Conservation (phyloP, 1,140 invertebrate genomes). For the Ips typographus region DNA sequence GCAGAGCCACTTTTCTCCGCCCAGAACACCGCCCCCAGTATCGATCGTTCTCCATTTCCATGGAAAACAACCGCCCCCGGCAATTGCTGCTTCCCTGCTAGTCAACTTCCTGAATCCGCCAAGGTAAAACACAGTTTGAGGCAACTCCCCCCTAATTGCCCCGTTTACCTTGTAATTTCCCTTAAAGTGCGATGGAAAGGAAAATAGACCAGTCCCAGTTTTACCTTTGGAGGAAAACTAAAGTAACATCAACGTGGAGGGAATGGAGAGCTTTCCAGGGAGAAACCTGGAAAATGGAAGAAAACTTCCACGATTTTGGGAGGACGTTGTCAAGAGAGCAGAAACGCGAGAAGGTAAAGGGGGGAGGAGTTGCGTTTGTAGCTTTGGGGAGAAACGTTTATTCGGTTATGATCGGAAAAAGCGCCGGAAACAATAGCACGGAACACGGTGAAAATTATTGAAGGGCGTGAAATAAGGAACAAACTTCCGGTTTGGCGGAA, state of each 20-base stretch:
- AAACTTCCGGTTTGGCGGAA: slow-evolving; percentile 37
- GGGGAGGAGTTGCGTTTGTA: background rate
- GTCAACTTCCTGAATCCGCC: slow-evolving; percentile 31
- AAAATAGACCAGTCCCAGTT: too few relatives aligned
- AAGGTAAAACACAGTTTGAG: slow-evolving; percentile 26
- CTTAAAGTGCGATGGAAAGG: too few relatives aligned
- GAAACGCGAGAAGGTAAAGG: slow-evolving; percentile 17
- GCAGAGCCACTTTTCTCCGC: too few relatives aligned
- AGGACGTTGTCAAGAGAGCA: slow-evolving; percentile 22
- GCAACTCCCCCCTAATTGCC: background rate
- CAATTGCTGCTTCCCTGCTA: slow-evolving; percentile 32
- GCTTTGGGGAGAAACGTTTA: too few relatives aligned
- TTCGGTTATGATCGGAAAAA: background rate
- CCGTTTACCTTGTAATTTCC: too few relatives aligned
- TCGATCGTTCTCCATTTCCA: slow-evolving; percentile 12
- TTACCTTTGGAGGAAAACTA: too few relatives aligned
- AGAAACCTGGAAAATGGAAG: slow-evolving; percentile 35
- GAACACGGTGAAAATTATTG: slow-evolving; percentile 7
- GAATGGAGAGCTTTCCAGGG: background rate
- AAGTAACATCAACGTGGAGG: background rate
- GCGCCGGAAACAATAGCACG: background rate
- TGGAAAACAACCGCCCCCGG: background rate
- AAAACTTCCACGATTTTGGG: slow-evolving; percentile 25
- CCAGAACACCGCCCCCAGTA: background rate
- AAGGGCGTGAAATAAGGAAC: slow-evolving; percentile 19